Base-by-base conservation (phyloP, 2,113 vertebrate species). In the Coptodon bakossiorum region DNA sequence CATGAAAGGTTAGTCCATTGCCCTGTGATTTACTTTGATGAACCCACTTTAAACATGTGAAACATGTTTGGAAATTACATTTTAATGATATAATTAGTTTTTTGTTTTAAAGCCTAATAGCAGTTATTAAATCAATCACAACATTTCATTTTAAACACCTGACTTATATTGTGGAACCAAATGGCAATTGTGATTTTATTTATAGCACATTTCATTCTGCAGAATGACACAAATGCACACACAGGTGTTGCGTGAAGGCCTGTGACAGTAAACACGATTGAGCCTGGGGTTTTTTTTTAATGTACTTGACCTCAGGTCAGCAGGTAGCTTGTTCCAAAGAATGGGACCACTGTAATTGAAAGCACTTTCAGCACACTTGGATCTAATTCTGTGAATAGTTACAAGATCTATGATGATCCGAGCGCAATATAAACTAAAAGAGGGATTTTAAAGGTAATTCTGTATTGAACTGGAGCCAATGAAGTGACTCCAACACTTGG, bases 241-340 rank as follows among this genome's bases (percentile, higher is more conserved):
- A 61, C 29, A 61, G 29, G 16, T 61, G 9, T 34, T 61, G 19
- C 19, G 57, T 61, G 57, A 34, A 34, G 3, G 9, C 27, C 27
- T 61, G 14, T 31, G 14, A 31, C 14, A 61, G 53, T 24, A 24
- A 56, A 31, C 8, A 17, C 5, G 1, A 31, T 9, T 61, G 27
- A 59, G 57, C 31, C 3, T 61, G 7, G 56, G 24, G 1, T 0
- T 0, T 9, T 29, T 29, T 6, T 31, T 34, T 7, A 1, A 1
- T 31, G 14, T 9, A 61, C 14, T 31, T 31, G 27, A 61, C 57
- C 14, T 61, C 27, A 61, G 14, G 57, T 61, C 57, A 61, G 27
- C 57, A 61, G 27, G 14, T 10, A 61, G 14, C 5, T 61, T 61
- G 27, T 61, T 31, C 27, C 14, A 31, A 61, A 61, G 14, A 31